Percentiles rank a stretch among this genome's conserved stretches.
These are phyloP conservation scores for Pseudomyrmex pallidus DNA, from an alignment of 1,140 invertebrate species.

Conservation along the genomic window DNA sequence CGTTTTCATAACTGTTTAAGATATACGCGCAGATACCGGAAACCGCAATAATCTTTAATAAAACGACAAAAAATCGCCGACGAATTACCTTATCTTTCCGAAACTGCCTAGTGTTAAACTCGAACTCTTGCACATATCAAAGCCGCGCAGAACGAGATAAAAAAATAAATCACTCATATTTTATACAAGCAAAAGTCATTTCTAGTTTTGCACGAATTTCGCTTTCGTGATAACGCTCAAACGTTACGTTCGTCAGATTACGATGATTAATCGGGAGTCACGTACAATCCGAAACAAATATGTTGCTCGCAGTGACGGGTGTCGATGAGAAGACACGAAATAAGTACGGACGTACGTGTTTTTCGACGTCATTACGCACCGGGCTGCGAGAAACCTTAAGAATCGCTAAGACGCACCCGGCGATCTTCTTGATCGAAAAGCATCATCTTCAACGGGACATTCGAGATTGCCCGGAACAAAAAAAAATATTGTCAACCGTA, in stretches of 20 bases:
- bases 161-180: constrained; percentile 10
- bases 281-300: constrained; percentile 3
- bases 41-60: background rate
- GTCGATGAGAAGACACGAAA: constrained; percentile 21
- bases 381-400: constrained; percentile 48
- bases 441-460: constrained; percentile 63
- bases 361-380: constrained; percentile 59
- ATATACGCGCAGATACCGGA: background rate
- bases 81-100: background rate
- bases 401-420: constrained; percentile 41
- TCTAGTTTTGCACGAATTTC: constrained; percentile 45
- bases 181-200: constrained; percentile 20
- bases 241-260: background rate
- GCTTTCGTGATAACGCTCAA: background rate
- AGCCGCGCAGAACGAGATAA: background rate
- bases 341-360: constrained; percentile 61
- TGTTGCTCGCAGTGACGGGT: constrained; percentile 60
- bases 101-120: constrained; percentile 6
- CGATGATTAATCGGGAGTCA: background rate
- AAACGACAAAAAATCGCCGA: background rate
- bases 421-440: constrained; percentile 56
- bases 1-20: background rate
- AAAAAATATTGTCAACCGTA: no score
- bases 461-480: constrained; percentile 42
- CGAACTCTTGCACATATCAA: constrained; percentile 52